Evolutionary conservation across 2,113 vertebrate species (phyloP).

Genomic region (Lamprologus tigripictilis): DNA sequence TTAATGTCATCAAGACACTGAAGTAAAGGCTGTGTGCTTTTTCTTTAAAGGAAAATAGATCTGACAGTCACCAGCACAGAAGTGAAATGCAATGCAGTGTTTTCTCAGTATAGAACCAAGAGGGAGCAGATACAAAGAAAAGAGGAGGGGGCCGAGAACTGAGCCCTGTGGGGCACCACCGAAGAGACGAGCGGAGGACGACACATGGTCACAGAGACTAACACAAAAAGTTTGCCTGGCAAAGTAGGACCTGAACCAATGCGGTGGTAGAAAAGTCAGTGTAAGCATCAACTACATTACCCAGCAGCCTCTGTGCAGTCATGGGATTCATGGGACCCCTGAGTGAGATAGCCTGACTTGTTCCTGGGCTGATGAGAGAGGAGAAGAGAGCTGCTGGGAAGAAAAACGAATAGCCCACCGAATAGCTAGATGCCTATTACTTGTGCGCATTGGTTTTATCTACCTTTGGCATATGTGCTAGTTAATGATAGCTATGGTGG

Average conservation of each 20-base stretch:
- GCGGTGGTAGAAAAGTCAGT: neutral
- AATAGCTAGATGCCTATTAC: neutral
- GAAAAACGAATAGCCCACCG: neutral
- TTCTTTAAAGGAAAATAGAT: fast-evolving
- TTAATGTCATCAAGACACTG: neutral
- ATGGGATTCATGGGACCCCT: neutral
- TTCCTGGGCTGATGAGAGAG: neutral
- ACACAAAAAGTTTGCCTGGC: neutral
- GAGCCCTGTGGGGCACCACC: fast-evolving
- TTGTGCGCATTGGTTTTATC: fast-evolving
- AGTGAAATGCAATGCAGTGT: neutral
- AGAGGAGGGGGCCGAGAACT: neutral
- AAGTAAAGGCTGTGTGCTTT: neutral
- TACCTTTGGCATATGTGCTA: neutral
- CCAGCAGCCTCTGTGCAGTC: neutral
- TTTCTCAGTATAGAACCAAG: neutral
- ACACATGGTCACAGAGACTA: neutral
- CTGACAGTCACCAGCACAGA: neutral
- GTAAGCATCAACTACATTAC: neutral
- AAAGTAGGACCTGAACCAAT: neutral
- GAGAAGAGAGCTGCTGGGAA: neutral
- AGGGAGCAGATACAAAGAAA: neutral
- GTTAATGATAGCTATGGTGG: fast-evolving
- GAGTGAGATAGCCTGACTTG: fast-evolving
- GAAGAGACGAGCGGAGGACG: fast-evolving